Conservation (phyloP, 1,140 invertebrate genomes). For the Trichoplusia ni region DNA sequence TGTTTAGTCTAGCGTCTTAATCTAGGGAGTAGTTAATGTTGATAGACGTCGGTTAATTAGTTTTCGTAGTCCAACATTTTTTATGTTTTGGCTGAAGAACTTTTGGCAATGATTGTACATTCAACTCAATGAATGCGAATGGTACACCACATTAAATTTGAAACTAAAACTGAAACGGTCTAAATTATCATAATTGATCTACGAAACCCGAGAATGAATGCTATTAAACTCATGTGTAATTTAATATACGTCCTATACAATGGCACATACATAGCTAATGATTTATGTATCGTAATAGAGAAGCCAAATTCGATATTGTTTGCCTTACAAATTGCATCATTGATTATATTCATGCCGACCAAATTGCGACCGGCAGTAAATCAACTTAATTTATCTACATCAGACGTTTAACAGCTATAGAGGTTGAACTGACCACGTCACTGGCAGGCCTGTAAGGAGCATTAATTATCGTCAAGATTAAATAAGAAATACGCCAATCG, state of each 20-base stretch:
- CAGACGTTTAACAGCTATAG: not conserved
- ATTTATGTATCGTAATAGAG: constrained; percentile 29
- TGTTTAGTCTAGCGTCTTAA: constrained; percentile 9
- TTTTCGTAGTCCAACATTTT: constrained; percentile 16
- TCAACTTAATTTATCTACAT: constrained; percentile 24
- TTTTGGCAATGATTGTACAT: no score
- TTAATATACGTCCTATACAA: constrained; percentile 5
- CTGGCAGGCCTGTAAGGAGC: constrained; percentile 53
- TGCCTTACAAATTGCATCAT: constrained; percentile 36
- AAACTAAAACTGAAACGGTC: not conserved
- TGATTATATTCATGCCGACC: constrained; percentile 22
- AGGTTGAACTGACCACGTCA: constrained; percentile 31
- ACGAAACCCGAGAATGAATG: constrained; percentile 12
- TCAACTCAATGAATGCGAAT: not conserved
- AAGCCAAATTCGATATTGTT: constrained; percentile 33
- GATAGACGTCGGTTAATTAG: constrained; percentile 23
- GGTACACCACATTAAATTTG: not conserved
- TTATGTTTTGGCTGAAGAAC: no score
- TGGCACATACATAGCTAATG: not conserved
- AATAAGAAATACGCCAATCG: constrained; percentile 77
- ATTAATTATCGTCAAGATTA: constrained; percentile 79
- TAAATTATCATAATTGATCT: constrained; percentile 5
- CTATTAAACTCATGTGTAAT: constrained; percentile 3
- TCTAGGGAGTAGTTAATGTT: constrained; percentile 17
- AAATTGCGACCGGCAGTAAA: constrained; percentile 9